Conservation (phyloP, 2,113 vertebrate species). For the Burhinus oedicnemus region DNA sequence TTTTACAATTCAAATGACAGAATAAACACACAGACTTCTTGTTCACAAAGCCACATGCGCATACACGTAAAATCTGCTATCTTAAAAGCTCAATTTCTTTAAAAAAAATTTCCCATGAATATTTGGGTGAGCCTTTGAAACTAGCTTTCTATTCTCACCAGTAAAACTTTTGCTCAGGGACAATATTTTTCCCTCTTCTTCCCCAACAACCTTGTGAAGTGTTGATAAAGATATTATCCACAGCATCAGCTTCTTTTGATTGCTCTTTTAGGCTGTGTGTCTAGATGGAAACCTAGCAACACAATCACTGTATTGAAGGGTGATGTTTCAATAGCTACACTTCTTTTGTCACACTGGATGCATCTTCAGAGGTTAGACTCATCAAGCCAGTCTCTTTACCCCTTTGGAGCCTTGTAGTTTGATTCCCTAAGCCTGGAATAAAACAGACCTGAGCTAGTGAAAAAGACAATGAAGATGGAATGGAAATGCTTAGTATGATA, state of each 20-base stretch:
- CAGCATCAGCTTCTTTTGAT: constrained; percentile 17
- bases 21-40: background rate
- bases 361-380: constrained; percentile 30
- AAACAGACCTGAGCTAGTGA: background rate
- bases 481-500: background rate
- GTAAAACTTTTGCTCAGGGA: constrained; percentile 3
- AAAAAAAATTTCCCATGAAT: background rate
- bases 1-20: background rate
- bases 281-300: constrained; percentile 66
- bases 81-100: background rate
- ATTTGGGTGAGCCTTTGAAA: background rate
- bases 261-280: constrained; percentile 48
- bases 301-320: constrained; percentile 29
- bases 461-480: background rate
- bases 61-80: background rate
- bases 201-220: background rate
- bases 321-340: constrained; percentile 23
- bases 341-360: constrained; percentile 24
- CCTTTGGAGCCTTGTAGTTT: background rate
- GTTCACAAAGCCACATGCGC: background rate
- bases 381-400: background rate
- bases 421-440: constrained; percentile 19
- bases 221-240: constrained; percentile 27
- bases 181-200: background rate
- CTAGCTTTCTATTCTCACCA: background rate